Evolutionary conservation across 2,888 invertebrate genomes (phyloP).

Genomic region (Elgonia sp.): DNA sequence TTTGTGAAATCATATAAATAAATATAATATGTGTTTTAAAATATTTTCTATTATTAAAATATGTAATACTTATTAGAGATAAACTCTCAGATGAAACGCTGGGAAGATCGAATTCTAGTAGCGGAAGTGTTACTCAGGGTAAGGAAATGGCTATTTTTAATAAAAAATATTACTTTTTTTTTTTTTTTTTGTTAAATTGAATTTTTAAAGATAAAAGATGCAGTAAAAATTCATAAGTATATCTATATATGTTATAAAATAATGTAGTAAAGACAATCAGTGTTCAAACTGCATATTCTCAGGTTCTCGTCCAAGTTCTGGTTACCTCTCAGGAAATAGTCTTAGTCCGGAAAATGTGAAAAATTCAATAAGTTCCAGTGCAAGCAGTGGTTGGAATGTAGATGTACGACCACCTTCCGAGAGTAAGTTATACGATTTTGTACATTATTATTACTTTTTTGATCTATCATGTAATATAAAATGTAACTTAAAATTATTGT

Average conservation of each 20-base stretch:
- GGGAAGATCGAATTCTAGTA: conserved; percentile 82
- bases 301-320: conserved; percentile 84
- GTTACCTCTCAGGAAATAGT: conserved; percentile 84
- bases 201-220: not conserved
- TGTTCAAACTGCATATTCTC: not conserved
- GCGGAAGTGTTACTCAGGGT: conserved; percentile 77
- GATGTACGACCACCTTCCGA: conserved; percentile 81
- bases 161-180: not conserved
- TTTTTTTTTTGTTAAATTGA: no score
- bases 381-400: conserved; percentile 85
- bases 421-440: conserved; percentile 80
- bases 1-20: no score
- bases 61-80: conserved; percentile 78
- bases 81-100: conserved; percentile 83
- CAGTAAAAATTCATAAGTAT: not conserved
- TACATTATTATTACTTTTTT: not conserved
- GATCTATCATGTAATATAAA: no score
- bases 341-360: conserved; percentile 81
- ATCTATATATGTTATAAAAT: not conserved
- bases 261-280: not conserved
- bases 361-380: conserved; percentile 84
- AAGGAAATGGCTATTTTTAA: not conserved
- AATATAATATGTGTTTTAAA: no score
- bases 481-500: no score
- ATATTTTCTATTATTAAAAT: no score